Evolutionary conservation across 2,888 invertebrate genomes (phyloP).

Genomic region (Ptycholaimellus sp.): DNA sequence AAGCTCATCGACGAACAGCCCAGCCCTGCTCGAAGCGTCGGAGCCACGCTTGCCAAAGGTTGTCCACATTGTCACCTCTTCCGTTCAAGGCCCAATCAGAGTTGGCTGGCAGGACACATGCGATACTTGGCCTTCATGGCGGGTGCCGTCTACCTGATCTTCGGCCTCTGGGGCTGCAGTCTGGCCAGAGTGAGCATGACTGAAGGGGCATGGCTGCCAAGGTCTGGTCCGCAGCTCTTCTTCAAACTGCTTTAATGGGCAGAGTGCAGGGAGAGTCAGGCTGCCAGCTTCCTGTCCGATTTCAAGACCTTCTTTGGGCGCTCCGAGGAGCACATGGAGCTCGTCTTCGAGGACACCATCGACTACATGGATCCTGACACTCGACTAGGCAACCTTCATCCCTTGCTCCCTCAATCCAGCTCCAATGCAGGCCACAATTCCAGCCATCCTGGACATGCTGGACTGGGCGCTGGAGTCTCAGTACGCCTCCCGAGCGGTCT

Average conservation of each 20-base stretch:
- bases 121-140: constrained; percentile 2
- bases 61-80: no score
- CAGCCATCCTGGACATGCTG: constrained; percentile 1
- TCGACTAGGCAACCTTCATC: no score
- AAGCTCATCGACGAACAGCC: constrained; percentile 1
- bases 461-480: constrained; percentile 12
- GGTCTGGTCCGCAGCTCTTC: no score
- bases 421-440: no score
- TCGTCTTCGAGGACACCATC: constrained; percentile 1
- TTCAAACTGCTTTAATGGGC: no score
- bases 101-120: no score
- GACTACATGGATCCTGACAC: constrained; percentile 1
- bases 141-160: constrained; percentile 12
- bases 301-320: constrained; percentile 2
- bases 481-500: constrained; percentile 16
- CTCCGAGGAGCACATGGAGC: constrained; percentile 3
- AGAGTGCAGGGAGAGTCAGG: not conserved
- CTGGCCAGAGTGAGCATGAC: not conserved
- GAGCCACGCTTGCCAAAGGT: not conserved
- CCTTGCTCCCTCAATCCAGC: no score
- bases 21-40: not conserved
- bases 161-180: constrained; percentile 14
- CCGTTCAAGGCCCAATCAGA: no score
- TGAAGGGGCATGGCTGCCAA: not conserved
- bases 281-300: not conserved